Evolutionary conservation across 2,888 invertebrate genomes (phyloP).

Genomic region (Biston betularia): DNA sequence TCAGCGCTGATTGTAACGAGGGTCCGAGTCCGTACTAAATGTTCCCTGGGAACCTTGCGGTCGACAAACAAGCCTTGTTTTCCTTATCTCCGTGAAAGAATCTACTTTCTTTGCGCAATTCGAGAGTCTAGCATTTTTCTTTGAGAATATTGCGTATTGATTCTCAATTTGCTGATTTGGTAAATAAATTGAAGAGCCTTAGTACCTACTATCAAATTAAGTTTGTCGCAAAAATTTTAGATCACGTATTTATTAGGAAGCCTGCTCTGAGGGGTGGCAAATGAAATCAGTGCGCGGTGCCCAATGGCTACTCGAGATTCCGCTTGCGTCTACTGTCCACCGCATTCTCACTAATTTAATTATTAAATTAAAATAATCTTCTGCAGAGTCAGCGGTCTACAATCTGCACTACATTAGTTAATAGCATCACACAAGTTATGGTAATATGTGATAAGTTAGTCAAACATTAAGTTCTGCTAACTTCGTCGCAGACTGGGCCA

Average conservation of each 20-base stretch:
- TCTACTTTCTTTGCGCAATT: slow-evolving; percentile 56
- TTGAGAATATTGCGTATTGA: slow-evolving; percentile 54
- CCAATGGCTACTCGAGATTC: slow-evolving; percentile 68
- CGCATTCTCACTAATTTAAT: slow-evolving; percentile 72
- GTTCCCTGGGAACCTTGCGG: slow-evolving; percentile 70
- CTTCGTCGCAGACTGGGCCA: slow-evolving; percentile 24
- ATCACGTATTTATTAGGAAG: slow-evolving; percentile 48
- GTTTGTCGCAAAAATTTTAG: slow-evolving; percentile 25
- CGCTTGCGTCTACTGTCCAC: slow-evolving; percentile 68
- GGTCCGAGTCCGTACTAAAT: slow-evolving; percentile 77
- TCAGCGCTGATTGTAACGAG: slow-evolving; percentile 81
- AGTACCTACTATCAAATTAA: slow-evolving; percentile 29
- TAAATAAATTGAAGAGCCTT: slow-evolving; percentile 47
- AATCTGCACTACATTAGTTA: slow-evolving; percentile 62
- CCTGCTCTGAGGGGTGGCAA: slow-evolving; percentile 53
- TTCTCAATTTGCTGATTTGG: slow-evolving; percentile 54
- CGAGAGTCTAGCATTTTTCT: slow-evolving; percentile 53
- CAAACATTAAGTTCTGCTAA: slow-evolving; percentile 44
- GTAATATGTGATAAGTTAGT: slow-evolving; percentile 49
- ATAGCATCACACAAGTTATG: slow-evolving; percentile 59
- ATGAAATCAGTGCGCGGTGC: slow-evolving; percentile 65
- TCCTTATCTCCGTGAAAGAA: slow-evolving; percentile 66
- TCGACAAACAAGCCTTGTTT: slow-evolving; percentile 69
- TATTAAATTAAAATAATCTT: slow-evolving; percentile 79
- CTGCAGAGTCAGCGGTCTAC: slow-evolving; percentile 65